A percentile compares a stretch with the other conserved stretches of the same genome.
Conservation (phyloP, 2,888 invertebrate genomes). For the Pogonocherus hispidulus region DNA sequence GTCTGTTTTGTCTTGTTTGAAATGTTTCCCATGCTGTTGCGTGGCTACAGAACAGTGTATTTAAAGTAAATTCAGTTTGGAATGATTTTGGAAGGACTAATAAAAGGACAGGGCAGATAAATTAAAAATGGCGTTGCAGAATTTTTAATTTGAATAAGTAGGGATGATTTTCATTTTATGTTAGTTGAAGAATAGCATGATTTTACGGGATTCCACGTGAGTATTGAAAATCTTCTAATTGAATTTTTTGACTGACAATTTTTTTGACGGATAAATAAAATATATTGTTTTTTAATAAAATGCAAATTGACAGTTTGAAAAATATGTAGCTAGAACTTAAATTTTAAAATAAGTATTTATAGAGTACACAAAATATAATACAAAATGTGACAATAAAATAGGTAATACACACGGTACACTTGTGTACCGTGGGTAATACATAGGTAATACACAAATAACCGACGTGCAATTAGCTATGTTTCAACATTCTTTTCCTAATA, state of each 20-base stretch:
- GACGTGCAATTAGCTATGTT: too few relatives aligned
- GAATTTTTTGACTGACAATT: constrained; percentile 18
- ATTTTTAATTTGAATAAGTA: neutral
- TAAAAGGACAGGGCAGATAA: neutral
- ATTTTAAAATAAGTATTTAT: too few relatives aligned
- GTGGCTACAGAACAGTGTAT: constrained; percentile 17
- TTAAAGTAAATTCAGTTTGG: constrained; percentile 5
- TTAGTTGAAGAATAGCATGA: neutral
- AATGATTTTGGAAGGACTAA: neutral
- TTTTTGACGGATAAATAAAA: constrained; percentile 9
- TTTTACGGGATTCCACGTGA: constrained; percentile 1
- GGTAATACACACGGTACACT: too few relatives aligned
- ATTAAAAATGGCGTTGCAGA: constrained; percentile 8
- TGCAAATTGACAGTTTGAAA: neutral
- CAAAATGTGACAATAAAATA: too few relatives aligned
- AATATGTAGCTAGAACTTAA: neutral
- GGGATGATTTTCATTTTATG: neutral
- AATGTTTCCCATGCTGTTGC: constrained; percentile 18
- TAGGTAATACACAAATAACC: too few relatives aligned
- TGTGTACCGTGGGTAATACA: too few relatives aligned
- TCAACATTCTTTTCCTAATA: too few relatives aligned
- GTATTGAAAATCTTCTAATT: neutral
- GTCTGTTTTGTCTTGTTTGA: neutral
- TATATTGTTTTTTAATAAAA: neutral
- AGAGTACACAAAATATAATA: too few relatives aligned